These are phyloP conservation scores for Anagyrus pseudococci DNA, from an alignment of 2,888 invertebrate species.

Conservation along the genomic window DNA sequence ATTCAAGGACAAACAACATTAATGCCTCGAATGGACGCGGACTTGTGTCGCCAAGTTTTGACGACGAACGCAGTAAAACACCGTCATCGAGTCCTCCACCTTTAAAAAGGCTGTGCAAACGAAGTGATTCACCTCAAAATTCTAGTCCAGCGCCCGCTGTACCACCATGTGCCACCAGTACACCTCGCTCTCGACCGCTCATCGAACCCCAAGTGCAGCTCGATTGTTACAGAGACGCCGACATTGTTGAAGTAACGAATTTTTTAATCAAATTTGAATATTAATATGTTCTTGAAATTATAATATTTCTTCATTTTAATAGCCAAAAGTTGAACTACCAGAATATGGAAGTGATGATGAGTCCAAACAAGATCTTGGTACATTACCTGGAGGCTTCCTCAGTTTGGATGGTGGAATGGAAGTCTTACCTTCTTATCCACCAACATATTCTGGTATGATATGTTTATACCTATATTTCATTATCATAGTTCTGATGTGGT, in stretches of 20 bases:
- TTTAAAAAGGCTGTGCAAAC: slow-evolving; percentile 60
- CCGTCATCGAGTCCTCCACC: slow-evolving; percentile 60
- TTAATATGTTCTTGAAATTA: slow-evolving; percentile 32
- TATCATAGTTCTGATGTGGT: neutral
- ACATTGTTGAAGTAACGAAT: slow-evolving; percentile 60
- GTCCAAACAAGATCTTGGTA: slow-evolving; percentile 59
- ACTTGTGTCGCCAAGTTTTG: slow-evolving; percentile 58
- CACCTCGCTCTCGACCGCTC: slow-evolving; percentile 58
- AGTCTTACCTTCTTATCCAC: slow-evolving; percentile 58
- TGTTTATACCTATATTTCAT: neutral
- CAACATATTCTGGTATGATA: slow-evolving; percentile 57
- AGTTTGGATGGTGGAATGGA: slow-evolving; percentile 61
- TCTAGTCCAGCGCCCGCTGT: slow-evolving; percentile 60
- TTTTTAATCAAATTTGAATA: too few relatives aligned
- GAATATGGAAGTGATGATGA: slow-evolving; percentile 78
- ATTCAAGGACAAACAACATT: slow-evolving; percentile 58
- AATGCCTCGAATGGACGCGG: slow-evolving; percentile 59
- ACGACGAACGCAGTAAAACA: slow-evolving; percentile 60
- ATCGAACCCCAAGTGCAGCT: slow-evolving; percentile 61
- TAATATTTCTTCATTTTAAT: slow-evolving; percentile 48
- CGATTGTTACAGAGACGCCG: slow-evolving; percentile 61
- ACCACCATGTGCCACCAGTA: slow-evolving; percentile 52
- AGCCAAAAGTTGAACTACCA: slow-evolving; percentile 77
- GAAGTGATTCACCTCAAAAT: slow-evolving; percentile 60
- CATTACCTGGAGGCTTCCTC: slow-evolving; percentile 58